Base-by-base conservation (phyloP, 2,888 invertebrate genomes). In the Diogma glabrata region DNA sequence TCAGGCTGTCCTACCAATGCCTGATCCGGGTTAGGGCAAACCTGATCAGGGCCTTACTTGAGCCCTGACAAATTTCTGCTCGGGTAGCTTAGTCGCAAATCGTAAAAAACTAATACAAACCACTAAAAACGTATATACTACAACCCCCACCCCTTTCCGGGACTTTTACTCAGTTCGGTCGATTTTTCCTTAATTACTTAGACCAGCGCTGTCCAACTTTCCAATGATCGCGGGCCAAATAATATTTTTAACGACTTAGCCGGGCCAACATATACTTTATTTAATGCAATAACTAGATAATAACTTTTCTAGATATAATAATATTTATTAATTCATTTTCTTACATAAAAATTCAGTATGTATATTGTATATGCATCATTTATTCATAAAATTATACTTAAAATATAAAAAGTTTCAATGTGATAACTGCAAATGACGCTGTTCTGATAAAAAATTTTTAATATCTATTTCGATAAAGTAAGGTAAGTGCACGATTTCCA, bases 401-500 rank as follows among this genome's bases (percentile, higher is more conserved):
- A 33, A 33, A 33, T 33, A 36, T 36, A 36, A 36, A 36, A 36
- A 36, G 36, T 36, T 36, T 36, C 14, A 36, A 36, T 36, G 36
- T 36, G 36, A 36, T 36, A 36, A 36, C 36, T 36, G 36, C 36
- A 36, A 36, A 36, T 36, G 36, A 36, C 16, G 14, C 36, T 36
- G 16, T 36, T 36, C 36, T 36, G 33, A 33, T 33, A 33, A 33
- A 33, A 33, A 10, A 8, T 8, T 8, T 33, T 33, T 33, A 33
- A 33, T 33, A 33, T 33, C 33, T 33, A 33, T 33, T 33, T 33
- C 33, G 33, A 33, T 33, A n/a, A n/a, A n/a, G n/a, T n/a, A n/a
- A n/a, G 51, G 51, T 36, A 36, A 36, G 36, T 36, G 36, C 36
- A 14, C 36, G n/a, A n/a, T n/a, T n/a, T n/a, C n/a, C n/a, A n/a